Evolutionary conservation across 2,888 invertebrate genomes (phyloP), one percentile per base, ranked within the genome.

Genomic region (Elysia crispata): DNA sequence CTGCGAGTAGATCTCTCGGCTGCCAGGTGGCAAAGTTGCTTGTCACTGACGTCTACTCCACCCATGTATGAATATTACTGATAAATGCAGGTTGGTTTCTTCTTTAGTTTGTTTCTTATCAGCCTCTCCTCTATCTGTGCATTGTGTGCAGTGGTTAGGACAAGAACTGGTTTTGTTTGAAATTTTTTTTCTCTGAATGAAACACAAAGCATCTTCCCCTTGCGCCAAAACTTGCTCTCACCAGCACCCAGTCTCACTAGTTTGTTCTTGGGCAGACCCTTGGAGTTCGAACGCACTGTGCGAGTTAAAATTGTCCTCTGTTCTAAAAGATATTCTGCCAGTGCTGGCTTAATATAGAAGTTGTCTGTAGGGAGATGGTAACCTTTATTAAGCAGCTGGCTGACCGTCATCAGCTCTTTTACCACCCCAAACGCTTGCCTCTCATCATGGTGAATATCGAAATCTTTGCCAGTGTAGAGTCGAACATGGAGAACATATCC

Each of bases 21-120:
- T 1, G 80, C 80, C 5, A 60, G 28, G 25, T 80, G 80, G 30
- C 20, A 76, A 0, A 76, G 50, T 33, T 49, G 67, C 50, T 80
- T 80, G 49, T 80, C 80, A 41, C 67, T 62, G 11, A 76, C 0
- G 33, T 80, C 80, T 8, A 80, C 75, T 20, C 76, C 80, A n/a
- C 80, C 80, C 70, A 80, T 80, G 64, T 75, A 62, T 6, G 1
- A 20, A 28, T 76, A 76, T 75, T 80, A 80, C 31, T 70, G 60
- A 60, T 60, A 75, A 28, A 76, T 28, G 41, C 41, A 28, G 3
- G 60, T 15, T 41, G 76, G 70, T 50, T 80, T 76, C 8, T n/a
- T 70, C 15, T 49, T 20, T 11, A 18, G 1, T 60, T 49, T 80
- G 15, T 49, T 57, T 13, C 50, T 57, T 20, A 69, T 62, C 11